Conservation (phyloP, 2,797 vertebrate species). For the Cryptoprocta ferox region DNA sequence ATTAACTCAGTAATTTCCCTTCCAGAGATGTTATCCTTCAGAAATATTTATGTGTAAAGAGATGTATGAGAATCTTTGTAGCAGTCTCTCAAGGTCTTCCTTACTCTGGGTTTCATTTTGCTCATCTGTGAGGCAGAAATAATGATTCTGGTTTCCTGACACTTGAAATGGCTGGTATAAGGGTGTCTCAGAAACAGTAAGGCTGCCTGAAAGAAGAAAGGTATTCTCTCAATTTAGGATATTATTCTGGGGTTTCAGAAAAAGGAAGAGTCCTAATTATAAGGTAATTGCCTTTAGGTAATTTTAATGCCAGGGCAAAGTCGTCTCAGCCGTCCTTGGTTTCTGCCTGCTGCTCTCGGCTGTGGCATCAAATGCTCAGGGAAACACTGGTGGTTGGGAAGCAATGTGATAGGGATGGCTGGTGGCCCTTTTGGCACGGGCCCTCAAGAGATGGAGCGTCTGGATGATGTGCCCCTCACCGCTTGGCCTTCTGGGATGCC, state of each 20-base stretch:
- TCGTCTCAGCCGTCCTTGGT: background rate
- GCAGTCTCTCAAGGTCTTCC: background rate
- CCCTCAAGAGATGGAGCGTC: background rate
- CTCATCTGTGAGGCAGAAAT: background rate
- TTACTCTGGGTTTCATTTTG: background rate
- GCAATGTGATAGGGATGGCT: background rate
- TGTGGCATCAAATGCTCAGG: background rate
- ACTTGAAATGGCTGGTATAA: background rate
- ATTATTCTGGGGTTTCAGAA: conserved; percentile 44
- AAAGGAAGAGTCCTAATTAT: background rate
- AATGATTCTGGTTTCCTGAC: background rate
- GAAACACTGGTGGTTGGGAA: background rate
- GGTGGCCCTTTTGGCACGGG: background rate
- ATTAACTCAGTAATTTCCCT: background rate
- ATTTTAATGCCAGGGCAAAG: background rate
- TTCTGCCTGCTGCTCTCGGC: background rate
- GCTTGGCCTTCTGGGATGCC: background rate
- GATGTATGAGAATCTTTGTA: background rate
- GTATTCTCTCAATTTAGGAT: conserved; percentile 18
- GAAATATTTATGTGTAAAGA: background rate
- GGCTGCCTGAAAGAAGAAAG: background rate
- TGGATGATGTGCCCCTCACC: background rate
- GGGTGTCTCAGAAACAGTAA: background rate
- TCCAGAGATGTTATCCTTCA: background rate
- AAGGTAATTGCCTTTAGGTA: background rate